Conservation (phyloP, 2,797 vertebrate species). For the Chaetodon trifasciatus region DNA sequence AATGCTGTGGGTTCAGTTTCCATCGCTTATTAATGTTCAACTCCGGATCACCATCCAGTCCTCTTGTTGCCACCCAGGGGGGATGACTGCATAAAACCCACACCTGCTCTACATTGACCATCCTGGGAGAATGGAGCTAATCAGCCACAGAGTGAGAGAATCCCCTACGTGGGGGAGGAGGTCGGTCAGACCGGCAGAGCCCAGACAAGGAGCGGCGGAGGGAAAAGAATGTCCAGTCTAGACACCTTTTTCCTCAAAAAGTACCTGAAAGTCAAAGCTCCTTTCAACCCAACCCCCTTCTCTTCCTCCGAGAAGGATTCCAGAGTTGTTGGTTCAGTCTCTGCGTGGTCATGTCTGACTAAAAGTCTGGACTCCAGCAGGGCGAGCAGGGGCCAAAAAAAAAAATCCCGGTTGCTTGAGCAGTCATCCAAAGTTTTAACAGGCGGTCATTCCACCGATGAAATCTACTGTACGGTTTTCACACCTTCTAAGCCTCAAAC, state of each 20-base stretch:
- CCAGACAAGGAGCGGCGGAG: constrained; percentile 55
- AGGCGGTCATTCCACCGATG: constrained; percentile 61
- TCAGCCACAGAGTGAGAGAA: constrained; percentile 64
- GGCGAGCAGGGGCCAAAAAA: constrained; percentile 38
- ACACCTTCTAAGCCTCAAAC: constrained; percentile 59
- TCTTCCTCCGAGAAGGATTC: constrained; percentile 60
- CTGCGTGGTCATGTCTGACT: constrained; percentile 68
- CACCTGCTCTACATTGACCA: constrained; percentile 81
- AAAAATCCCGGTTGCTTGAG: constrained; percentile 47
- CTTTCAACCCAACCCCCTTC: constrained; percentile 42
- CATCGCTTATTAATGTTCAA: constrained; percentile 79
- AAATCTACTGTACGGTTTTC: constrained; percentile 63
- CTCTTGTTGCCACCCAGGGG: constrained; percentile 50
- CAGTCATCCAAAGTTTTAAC: constrained; percentile 62
- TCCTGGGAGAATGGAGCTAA: constrained; percentile 67
- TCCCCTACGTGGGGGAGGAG: constrained; percentile 15
- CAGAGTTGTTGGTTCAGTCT: constrained; percentile 70
- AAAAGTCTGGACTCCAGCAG: constrained; percentile 62
- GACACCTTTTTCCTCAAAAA: constrained; percentile 60
- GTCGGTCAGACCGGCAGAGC: constrained; percentile 19
- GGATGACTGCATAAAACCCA: constrained; percentile 68
- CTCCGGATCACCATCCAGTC: constrained; percentile 66
- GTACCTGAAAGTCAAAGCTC: constrained; percentile 62
- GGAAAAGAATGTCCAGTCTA: constrained; percentile 63
- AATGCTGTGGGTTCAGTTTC: constrained; percentile 84